Percentiles rank a stretch among this genome's conserved stretches.
Evolutionary conservation across 2,888 invertebrate species (phyloP).

Genomic region (Apodemia hepburni): DNA sequence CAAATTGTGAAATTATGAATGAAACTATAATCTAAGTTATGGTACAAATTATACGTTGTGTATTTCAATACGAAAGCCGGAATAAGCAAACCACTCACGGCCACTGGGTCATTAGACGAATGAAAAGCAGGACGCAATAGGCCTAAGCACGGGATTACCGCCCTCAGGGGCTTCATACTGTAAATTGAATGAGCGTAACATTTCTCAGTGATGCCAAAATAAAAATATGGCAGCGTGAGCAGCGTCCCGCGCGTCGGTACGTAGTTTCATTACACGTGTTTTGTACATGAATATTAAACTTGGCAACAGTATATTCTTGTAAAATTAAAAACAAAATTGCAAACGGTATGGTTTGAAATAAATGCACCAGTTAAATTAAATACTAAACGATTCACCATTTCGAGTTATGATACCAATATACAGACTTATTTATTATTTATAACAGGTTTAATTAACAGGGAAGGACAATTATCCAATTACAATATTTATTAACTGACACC

Average conservation of each 20-base stretch:
- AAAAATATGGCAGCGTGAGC: slow-evolving; percentile 30
- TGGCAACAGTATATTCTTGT: not conserved
- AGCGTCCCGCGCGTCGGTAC: slow-evolving; percentile 11
- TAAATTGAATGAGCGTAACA: slow-evolving; percentile 71
- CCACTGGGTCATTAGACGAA: slow-evolving; percentile 38
- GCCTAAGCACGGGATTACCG: slow-evolving; percentile 69
- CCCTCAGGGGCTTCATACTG: slow-evolving; percentile 67
- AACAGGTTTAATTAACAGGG: too few relatives aligned
- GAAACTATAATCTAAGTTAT: not conserved
- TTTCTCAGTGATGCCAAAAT: slow-evolving; percentile 39
- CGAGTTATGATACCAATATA: too few relatives aligned
- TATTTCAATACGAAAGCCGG: slow-evolving; percentile 20
- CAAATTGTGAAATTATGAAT: not conserved
- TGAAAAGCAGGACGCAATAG: slow-evolving; percentile 64
- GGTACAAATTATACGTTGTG: slow-evolving; percentile 16
- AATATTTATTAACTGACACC: too few relatives aligned
- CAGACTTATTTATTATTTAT: too few relatives aligned
- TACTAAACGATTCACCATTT: too few relatives aligned
- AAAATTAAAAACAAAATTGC: too few relatives aligned
- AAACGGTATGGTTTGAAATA: too few relatives aligned
- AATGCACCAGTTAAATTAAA: too few relatives aligned
- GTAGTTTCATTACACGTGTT: not conserved
- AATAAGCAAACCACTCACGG: slow-evolving; percentile 18
- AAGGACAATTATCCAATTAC: too few relatives aligned
- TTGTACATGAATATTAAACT: not conserved